Conservation (phyloP, 2,888 invertebrate species). For the Dryobota labecula region DNA sequence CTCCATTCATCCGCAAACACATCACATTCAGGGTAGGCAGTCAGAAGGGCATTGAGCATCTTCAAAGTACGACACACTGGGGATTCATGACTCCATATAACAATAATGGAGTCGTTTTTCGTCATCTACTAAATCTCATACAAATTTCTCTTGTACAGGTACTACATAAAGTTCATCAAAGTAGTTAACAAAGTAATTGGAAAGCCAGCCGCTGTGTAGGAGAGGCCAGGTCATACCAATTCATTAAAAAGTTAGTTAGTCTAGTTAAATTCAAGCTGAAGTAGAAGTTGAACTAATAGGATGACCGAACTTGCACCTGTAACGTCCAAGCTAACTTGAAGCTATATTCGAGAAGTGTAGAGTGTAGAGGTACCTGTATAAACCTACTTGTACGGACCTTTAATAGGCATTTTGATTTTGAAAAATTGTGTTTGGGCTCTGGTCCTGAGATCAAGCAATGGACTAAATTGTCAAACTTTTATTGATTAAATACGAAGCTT, state of each 20-base stretch:
- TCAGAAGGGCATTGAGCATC: no score
- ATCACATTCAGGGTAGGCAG: no score
- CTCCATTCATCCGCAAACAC: no score
- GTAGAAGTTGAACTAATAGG: conserved; percentile 44
- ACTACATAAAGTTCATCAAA: conserved; percentile 24
- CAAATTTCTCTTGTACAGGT: background rate
- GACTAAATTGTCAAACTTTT: no score
- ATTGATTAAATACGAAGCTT: no score
- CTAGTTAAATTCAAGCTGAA: conserved; percentile 26
- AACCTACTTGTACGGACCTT: background rate
- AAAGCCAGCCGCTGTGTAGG: conserved; percentile 2
- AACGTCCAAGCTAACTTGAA: background rate
- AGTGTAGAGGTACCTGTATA: background rate
- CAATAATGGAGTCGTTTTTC: background rate
- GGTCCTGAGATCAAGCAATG: no score
- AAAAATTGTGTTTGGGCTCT: no score
- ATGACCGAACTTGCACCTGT: conserved; percentile 42
- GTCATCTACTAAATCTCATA: background rate
- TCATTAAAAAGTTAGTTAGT: conserved; percentile 54
- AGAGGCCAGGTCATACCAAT: conserved; percentile 31
- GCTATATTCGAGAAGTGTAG: background rate
- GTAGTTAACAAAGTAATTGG: conserved; percentile 39
- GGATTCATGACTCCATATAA: background rate
- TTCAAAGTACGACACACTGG: no score
- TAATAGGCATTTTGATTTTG: no score